Evolutionary conservation across 2,888 invertebrate species (phyloP).

Genomic region (Pasiphila rectangulata): DNA sequence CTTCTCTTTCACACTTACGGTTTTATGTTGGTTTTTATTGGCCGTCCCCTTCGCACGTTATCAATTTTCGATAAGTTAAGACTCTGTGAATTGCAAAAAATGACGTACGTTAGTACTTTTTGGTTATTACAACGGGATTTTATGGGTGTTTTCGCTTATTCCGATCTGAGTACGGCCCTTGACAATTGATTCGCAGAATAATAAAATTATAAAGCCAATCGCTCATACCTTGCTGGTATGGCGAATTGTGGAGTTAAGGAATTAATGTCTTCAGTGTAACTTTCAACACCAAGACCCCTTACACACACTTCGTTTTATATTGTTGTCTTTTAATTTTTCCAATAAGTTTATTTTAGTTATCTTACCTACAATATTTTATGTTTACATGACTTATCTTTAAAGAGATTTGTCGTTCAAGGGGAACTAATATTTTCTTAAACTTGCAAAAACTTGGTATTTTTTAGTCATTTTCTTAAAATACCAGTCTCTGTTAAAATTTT

Average conservation of each 20-base stretch:
- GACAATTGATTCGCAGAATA: slow-evolving; percentile 65
- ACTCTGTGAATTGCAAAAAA: slow-evolving; percentile 45
- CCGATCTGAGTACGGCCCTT: slow-evolving; percentile 49
- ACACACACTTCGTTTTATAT: no score
- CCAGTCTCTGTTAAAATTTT: no score
- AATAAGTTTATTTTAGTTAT: no score
- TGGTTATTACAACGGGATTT: slow-evolving; percentile 58
- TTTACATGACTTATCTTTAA: no score
- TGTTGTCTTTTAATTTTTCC: no score
- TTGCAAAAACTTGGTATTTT: no score
- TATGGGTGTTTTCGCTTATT: slow-evolving; percentile 48
- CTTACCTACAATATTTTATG: no score
- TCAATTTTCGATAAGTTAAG: slow-evolving; percentile 25
- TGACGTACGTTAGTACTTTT: slow-evolving; percentile 47
- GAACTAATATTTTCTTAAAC: no score
- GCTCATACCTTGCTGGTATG: slow-evolving; percentile 39
- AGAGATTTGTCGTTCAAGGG: no score
- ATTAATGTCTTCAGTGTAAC: background rate
- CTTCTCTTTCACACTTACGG: slow-evolving; percentile 32
- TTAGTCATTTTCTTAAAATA: no score
- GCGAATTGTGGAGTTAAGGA: background rate
- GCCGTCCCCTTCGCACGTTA: slow-evolving; percentile 29
- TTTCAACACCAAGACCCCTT: background rate
- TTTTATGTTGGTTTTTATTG: slow-evolving; percentile 14
- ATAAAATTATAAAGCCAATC: slow-evolving; percentile 57